Evolutionary conservation across 30 jellyfish, hydroid and myxozoan genomes (phyloP), one percentile per base, ranked within the genome.

Genomic region (Turritopsis rubra): DNA sequence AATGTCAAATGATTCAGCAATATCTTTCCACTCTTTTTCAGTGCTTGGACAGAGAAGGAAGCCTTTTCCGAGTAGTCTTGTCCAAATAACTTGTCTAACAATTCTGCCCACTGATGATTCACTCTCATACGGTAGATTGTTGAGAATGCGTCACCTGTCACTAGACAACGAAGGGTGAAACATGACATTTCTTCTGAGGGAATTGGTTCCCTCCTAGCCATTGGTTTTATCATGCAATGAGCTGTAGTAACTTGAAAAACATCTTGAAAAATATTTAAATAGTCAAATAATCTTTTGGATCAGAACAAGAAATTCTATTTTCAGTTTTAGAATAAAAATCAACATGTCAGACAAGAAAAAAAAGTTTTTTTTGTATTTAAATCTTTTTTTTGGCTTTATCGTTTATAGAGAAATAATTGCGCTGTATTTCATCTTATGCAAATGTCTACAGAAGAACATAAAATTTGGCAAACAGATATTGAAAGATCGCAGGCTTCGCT

Each of bases 141-240:
- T 54, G n/a, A 54, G n/a, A 54, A 54, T 54, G 72, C 72, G 72
- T 54, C 72, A 54, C 72, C 72, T n/a, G 72, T 54, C 19, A 54
- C 72, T 54, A 54, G 72, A 54, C n/a, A n/a, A 54, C n/a, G 72
- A 54, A 54, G 72, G 72, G 72, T 54, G 72, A 54, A 16, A n/a
- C 72, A 54, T 54, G n/a, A n/a, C 72, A 54, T 54, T 54, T 54
- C 72, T 54, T 54, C 72, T 54, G 72, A n/a, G n/a, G 72, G 72
- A 54, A 54, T 54, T 54, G 72, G 72, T 16, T 54, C 72, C n/a
- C 72, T 54, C n/a, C n/a, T n/a, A 54, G 72, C 18, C 19, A 54
- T n/a, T n/a, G n/a, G n/a, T n/a, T n/a, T n/a, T n/a, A n/a, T n/a
- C 19, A n/a, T 54, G 72, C 72, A 54, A 54, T n/a, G n/a, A 54